These are phyloP conservation scores for Caenorhabditis uteleia DNA, from an alignment of 2,888 invertebrate species.

Conservation along the genomic window DNA sequence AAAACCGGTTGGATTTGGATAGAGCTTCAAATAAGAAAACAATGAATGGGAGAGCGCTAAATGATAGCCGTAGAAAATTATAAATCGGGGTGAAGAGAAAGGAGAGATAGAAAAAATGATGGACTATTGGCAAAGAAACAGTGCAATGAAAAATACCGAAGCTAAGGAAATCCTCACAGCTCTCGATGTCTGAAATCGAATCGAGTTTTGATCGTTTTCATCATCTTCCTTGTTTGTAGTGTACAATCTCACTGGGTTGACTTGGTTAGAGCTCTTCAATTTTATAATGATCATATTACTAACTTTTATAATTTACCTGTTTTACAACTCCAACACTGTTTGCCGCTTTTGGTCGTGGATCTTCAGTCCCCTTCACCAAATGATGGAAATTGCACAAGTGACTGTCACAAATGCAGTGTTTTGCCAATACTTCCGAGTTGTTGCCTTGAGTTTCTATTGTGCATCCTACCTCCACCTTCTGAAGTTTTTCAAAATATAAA, in stretches of 20 bases:
- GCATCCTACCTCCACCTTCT: conserved; percentile 65
- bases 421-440: conserved; percentile 51
- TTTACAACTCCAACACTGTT: conserved; percentile 16
- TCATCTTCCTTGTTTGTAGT: conserved; percentile 29
- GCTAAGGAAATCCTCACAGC: too few species aligned
- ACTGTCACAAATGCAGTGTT: conserved; percentile 66
- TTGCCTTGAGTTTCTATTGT: conserved; percentile 63
- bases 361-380: conserved; percentile 50
- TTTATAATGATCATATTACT: not conserved
- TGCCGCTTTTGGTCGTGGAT: conserved; percentile 40
- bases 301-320: not conserved
- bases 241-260: conserved; percentile 36
- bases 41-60: too few species aligned
- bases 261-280: conserved; percentile 21
- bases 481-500: conserved; percentile 14
- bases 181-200: too few species aligned
- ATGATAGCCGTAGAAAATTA: too few species aligned
- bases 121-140: too few species aligned
- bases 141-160: too few species aligned
- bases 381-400: conserved; percentile 67
- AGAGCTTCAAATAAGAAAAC: too few species aligned
- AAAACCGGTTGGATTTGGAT: too few species aligned
- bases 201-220: conserved; percentile 30
- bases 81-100: too few species aligned
- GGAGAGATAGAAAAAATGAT: too few species aligned